Percentiles rank a stretch among this genome's conserved stretches.
phyloP scores from a whole-genome alignment of 2,113 vertebrate species.

The Laticauda laticaudata region DNA sequence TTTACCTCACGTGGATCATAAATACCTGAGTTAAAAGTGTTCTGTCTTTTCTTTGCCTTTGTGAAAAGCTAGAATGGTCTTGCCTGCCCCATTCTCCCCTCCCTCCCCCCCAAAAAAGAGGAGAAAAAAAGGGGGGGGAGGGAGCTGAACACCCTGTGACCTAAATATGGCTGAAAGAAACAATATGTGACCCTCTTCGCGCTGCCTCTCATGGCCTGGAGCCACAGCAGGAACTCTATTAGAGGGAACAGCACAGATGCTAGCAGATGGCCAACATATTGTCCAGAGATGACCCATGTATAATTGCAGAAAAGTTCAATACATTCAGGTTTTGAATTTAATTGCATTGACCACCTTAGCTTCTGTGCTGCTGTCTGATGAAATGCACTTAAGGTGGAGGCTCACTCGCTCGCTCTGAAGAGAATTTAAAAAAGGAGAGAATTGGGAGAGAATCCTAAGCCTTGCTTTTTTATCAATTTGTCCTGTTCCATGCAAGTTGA shows the following conservation, averaged over 20 bases:
- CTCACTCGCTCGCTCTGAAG: constrained; percentile 33
- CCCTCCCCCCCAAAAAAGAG: not conserved
- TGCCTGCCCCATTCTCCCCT: constrained; percentile 56
- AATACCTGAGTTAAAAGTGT: constrained; percentile 65
- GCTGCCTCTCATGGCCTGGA: constrained; percentile 78
- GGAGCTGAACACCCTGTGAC: constrained; percentile 75
- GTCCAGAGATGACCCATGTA: constrained; percentile 91
- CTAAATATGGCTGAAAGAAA: constrained; percentile 99
- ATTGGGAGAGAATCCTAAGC: constrained; percentile 38
- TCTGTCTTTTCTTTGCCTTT: constrained; percentile 77
- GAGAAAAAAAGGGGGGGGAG: too few species aligned
- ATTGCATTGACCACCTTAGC: constrained; percentile 86
- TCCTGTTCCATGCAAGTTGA: constrained; percentile 25
- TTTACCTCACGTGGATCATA: constrained; percentile 55
- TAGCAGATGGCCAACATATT: constrained; percentile 97
- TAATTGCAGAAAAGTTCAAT: constrained; percentile 92
- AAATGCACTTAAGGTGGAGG: constrained; percentile 84
- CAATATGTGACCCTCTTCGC: constrained; percentile 95
- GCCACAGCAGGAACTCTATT: constrained; percentile 85
- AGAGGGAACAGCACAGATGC: constrained; percentile 91
- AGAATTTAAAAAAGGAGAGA: too few species aligned
- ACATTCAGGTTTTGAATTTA: constrained; percentile 87
- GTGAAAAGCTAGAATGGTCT: constrained; percentile 79
- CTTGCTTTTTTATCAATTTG: constrained; percentile 40
- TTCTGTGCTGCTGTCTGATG: constrained; percentile 67